These are phyloP conservation scores for Pachymerium ferrugineum DNA, from an alignment of 2,888 invertebrate genomes.

Conservation along the genomic window DNA sequence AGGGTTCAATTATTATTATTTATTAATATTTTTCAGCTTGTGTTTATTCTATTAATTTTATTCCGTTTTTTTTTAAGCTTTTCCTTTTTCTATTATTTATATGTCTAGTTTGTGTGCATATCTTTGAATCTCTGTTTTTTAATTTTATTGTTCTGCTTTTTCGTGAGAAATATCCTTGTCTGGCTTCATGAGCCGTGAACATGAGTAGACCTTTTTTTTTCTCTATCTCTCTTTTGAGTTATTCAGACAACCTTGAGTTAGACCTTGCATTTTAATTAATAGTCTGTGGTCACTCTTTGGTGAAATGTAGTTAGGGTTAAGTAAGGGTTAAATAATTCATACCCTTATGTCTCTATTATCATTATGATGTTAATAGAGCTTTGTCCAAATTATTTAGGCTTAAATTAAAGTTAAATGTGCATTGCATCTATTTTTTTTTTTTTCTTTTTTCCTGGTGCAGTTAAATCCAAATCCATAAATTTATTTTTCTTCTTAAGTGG, in stretches of 20 bases:
- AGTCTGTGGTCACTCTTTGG: not conserved
- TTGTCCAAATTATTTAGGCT: too few species aligned
- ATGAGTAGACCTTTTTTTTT: not conserved
- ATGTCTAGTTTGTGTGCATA: not conserved
- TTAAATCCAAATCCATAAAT: too few species aligned
- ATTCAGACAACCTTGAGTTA: slow-evolving; percentile 9
- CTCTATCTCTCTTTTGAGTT: not conserved
- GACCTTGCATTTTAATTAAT: slow-evolving; percentile 7
- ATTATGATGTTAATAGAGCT: too few species aligned
- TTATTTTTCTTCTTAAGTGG: too few species aligned
- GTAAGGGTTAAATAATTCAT: not conserved
- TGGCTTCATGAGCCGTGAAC: slow-evolving; percentile 2
- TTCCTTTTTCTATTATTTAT: not conserved
- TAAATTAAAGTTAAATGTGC: too few species aligned
- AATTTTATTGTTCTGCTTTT: not conserved
- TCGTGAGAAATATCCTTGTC: slow-evolving; percentile 21
- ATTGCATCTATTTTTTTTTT: too few species aligned
- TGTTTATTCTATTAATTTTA: too few species aligned
- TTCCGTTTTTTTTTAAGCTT: not conserved
- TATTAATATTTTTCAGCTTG: not conserved
- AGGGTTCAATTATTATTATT: not conserved
- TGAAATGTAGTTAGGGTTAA: not conserved
- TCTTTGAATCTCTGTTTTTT: not conserved
- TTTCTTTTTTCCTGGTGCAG: too few species aligned
- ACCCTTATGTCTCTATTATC: too few species aligned